Evolutionary conservation across 2,888 invertebrate species (phyloP).

Genomic region (Lepidocyrtoides sp.): DNA sequence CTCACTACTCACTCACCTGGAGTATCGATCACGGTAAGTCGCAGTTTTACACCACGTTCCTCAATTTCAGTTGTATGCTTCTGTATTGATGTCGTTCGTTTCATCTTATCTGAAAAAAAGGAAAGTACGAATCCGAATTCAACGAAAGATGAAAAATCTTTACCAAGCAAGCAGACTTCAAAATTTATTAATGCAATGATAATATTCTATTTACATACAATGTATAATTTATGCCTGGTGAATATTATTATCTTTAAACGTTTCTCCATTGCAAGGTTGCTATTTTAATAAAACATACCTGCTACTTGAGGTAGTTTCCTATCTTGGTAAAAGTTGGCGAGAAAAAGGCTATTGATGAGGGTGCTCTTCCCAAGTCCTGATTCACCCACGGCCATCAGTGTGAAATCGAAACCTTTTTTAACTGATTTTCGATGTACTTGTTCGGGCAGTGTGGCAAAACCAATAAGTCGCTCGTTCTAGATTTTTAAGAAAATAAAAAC

Average conservation of each 20-base stretch:
- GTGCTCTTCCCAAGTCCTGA: slow-evolving; percentile 95
- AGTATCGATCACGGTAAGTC: slow-evolving; percentile 97
- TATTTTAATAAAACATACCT: too few relatives aligned
- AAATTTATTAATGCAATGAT: background rate
- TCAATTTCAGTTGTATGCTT: slow-evolving; percentile 97
- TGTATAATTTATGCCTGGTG: too few relatives aligned
- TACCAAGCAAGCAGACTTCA: background rate
- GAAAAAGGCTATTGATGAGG: slow-evolving; percentile 96
- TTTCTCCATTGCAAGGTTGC: too few relatives aligned
- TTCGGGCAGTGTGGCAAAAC: slow-evolving; percentile 98
- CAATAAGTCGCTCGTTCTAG: slow-evolving; percentile 88
- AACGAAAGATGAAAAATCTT: too few relatives aligned
- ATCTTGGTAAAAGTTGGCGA: slow-evolving; percentile 98
- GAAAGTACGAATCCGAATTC: background rate
- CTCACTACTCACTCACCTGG: slow-evolving; percentile 88
- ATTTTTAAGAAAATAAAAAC: slow-evolving; percentile 14
- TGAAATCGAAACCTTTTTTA: slow-evolving; percentile 99
- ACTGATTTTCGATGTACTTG: slow-evolving; percentile 99
- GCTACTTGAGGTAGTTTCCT: slow-evolving; percentile 87
- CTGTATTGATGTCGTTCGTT: slow-evolving; percentile 89
- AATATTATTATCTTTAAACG: too few relatives aligned
- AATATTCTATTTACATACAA: too few relatives aligned
- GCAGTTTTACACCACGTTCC: slow-evolving; percentile 95
- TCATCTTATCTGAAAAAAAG: slow-evolving; percentile 87
- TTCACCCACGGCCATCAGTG: slow-evolving; percentile 92